These are phyloP conservation scores for Amphipoea oculea DNA, from an alignment of 2,888 invertebrate genomes.

Conservation along the genomic window DNA sequence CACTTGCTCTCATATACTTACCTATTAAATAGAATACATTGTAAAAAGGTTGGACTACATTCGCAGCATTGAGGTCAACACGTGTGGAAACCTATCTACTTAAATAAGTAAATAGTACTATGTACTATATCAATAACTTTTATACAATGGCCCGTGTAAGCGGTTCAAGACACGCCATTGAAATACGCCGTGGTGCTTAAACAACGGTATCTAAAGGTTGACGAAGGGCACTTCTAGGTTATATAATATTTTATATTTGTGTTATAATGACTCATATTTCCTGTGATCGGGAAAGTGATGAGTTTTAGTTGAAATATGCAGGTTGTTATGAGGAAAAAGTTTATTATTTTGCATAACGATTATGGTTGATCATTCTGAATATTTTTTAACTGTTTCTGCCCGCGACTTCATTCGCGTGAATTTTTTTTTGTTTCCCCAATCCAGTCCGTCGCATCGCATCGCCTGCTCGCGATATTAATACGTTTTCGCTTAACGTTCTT, in stretches of 20 bases:
- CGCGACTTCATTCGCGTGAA: too few species aligned
- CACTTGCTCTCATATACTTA: conserved; percentile 15
- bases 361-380: not conserved
- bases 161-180: conserved; percentile 45
- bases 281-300: not conserved
- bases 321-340: not conserved
- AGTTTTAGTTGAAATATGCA: not conserved
- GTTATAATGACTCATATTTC: conserved; percentile 3
- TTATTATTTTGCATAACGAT: not conserved
- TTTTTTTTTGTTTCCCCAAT: too few species aligned
- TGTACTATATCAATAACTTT: conserved; percentile 37
- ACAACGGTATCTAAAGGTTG: conserved; percentile 34
- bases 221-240: conserved; percentile 50
- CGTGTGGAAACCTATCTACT: conserved; percentile 35
- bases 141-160: conserved; percentile 31
- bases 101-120: conserved; percentile 47
- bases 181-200: conserved; percentile 12
- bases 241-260: conserved; percentile 35
- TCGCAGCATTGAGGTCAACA: conserved; percentile 51
- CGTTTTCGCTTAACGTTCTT: too few species aligned
- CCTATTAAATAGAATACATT: conserved; percentile 47
- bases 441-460: too few species aligned
- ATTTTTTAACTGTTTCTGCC: too few species aligned
- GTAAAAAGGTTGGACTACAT: conserved; percentile 51
- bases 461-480: too few species aligned